Conservation (phyloP, 2,113 vertebrate genomes). For the Sprattus sprattus region DNA sequence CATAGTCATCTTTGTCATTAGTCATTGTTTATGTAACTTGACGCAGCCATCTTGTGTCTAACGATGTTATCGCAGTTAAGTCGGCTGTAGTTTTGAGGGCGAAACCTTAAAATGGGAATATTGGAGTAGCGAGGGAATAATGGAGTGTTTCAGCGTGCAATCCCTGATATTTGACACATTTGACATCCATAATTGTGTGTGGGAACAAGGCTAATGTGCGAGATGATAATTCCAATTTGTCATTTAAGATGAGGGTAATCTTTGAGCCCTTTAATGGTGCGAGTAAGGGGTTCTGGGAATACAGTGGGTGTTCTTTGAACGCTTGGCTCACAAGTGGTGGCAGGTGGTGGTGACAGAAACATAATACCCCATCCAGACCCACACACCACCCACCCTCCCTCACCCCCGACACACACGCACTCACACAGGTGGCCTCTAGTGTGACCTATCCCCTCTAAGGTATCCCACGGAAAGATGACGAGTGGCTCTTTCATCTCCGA, state of each 20-base stretch:
- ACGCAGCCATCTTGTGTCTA: not conserved
- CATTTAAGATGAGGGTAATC: conserved; percentile 8
- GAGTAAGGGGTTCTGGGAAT: not conserved
- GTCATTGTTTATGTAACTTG: not conserved
- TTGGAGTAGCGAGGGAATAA: not conserved
- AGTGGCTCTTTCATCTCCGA: not conserved
- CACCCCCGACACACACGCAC: not conserved
- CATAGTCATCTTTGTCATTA: not conserved
- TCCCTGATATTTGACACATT: not conserved
- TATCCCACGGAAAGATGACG: not conserved
- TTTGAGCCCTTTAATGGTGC: not conserved
- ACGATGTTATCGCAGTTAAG: not conserved
- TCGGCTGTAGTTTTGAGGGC: not conserved
- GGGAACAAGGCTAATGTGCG: not conserved
- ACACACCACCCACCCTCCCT: conserved; percentile 12
- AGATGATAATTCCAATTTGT: conserved; percentile 2
- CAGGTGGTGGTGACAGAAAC: conserved; percentile 39
- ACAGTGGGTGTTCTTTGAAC: conserved; percentile 9
- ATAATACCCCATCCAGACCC: conserved; percentile 16
- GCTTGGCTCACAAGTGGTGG: not conserved
- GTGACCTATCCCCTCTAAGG: not conserved
- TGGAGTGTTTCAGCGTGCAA: not conserved
- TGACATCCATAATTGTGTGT: conserved; percentile 1
- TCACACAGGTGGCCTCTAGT: not conserved
- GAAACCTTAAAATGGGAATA: not conserved